These are phyloP conservation scores for Timandra comae DNA, from an alignment of 2,888 invertebrate genomes.

Conservation along the genomic window DNA sequence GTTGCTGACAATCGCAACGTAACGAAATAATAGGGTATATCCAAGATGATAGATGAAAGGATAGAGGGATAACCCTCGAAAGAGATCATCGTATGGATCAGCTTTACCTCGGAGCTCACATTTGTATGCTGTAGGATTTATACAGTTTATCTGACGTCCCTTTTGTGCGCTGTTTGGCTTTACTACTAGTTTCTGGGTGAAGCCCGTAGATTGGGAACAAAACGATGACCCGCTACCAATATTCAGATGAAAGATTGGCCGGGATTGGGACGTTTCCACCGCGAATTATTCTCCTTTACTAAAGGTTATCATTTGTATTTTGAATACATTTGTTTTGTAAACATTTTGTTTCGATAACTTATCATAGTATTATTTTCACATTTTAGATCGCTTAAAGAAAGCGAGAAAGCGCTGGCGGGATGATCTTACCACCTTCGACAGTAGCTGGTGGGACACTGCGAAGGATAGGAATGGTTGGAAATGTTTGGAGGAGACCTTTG, in stretches of 20 bases:
- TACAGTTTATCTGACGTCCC: constrained; percentile 41
- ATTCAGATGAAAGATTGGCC: neutral
- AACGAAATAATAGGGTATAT: constrained; percentile 24
- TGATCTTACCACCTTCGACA: too few species aligned
- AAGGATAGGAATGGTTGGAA: too few species aligned
- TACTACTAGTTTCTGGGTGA: constrained; percentile 17
- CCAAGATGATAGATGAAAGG: constrained; percentile 29
- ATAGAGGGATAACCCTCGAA: constrained; percentile 21
- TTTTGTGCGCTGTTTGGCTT: constrained; percentile 47
- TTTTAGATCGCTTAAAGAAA: too few species aligned
- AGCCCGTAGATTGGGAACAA: constrained; percentile 32
- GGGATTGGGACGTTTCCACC: too few species aligned
- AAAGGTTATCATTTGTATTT: too few species aligned
- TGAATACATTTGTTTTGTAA: too few species aligned
- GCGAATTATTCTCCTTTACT: too few species aligned
- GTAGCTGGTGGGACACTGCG: too few species aligned
- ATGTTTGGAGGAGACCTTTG: too few species aligned
- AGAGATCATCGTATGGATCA: constrained; percentile 27
- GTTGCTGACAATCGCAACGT: constrained; percentile 22
- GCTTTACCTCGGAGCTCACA: constrained; percentile 23
- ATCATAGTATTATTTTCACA: too few species aligned
- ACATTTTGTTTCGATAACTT: too few species aligned
- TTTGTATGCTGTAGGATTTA: constrained; percentile 50
- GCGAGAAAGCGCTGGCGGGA: too few species aligned
- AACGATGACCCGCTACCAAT: constrained; percentile 19